Percentiles rank a stretch among this genome's conserved stretches.
phyloP scores from a whole-genome alignment of 2,888 invertebrate species.

The Dendrolimus houi region DNA sequence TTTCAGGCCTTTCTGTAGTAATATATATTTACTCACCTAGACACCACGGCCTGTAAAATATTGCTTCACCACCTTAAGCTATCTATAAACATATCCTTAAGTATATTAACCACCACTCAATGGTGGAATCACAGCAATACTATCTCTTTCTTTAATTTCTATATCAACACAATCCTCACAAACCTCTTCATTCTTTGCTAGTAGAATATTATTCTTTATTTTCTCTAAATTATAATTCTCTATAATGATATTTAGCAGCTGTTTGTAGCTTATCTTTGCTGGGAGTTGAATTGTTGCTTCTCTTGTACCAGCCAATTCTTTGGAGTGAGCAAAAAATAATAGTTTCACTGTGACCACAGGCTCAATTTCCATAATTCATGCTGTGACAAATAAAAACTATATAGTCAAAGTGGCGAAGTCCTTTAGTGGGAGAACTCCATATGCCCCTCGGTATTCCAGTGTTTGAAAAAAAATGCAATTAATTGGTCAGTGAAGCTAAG shows the following conservation, averaged over 20 bases:
- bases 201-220: slow-evolving; percentile 82
- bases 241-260: slow-evolving; percentile 79
- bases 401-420: no score
- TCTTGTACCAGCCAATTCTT: slow-evolving; percentile 84
- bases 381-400: slow-evolving; percentile 24
- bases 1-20: no score
- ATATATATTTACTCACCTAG: no score
- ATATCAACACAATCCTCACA: slow-evolving; percentile 73
- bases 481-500: no score
- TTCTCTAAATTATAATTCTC: slow-evolving; percentile 78
- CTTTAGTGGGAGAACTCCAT: no score
- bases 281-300: slow-evolving; percentile 73
- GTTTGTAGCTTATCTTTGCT: slow-evolving; percentile 65
- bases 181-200: slow-evolving; percentile 91
- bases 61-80: no score
- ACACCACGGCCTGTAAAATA: no score
- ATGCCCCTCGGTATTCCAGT: no score
- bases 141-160: slow-evolving; percentile 81
- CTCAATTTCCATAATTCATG: slow-evolving; percentile 65
- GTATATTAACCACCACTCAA: slow-evolving; percentile 89
- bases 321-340: slow-evolving; percentile 93
- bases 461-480: no score
- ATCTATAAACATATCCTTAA: no score
- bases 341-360: slow-evolving; percentile 77
- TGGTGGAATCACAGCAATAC: slow-evolving; percentile 94